Evolutionary conservation across 2,797 vertebrate species (phyloP), one percentile per base, ranked within the genome.

Genomic region (Anisognathus igniventris): DNA sequence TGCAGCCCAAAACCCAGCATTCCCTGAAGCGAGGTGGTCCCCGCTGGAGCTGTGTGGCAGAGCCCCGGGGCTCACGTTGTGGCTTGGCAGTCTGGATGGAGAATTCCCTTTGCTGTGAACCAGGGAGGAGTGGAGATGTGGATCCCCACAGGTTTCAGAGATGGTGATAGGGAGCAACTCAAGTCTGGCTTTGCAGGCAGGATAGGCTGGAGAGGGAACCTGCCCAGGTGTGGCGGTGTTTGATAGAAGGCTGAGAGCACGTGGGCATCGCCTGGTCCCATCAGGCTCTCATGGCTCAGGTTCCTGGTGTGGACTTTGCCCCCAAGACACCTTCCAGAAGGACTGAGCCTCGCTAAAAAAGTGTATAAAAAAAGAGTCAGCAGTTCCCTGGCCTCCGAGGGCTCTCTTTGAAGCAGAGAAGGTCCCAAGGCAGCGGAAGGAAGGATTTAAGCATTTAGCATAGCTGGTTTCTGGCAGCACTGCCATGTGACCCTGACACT

Each of bases 401-500:
- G 21, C 51, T 77, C 68, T 47, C 65, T 89, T 92, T 80, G 93
- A 93, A 93, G 73, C 57, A 81, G 61, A 93, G 61, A 84, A 91
- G 64, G 76, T 84, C 95, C 82, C 61, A 86, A 84, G 37, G 72
- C 3, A 1, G 85, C 1, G n/a, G 86, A 96, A 94, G 93, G 95
- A 96, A 96, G 86, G 95, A 88, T 93, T 94, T 95, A 95, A 91
- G 71, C 74, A 21, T 89, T 94, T 95, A 94, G 66, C 80, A 90
- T 70, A 62, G 65, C 42, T 70, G 80, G 62, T 81, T 97, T 94
- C 89, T 96, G 92, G 94, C 89, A 94, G 44, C 0, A 2, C 68
- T 58, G 56, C 77, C 4, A 8, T 58, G 24, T 93, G 91, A 94
- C 95, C 95, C 66, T 76, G 91, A 87, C 77, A 60, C 50, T 79